These are phyloP conservation scores for Drosophila nigrodunni DNA, from an alignment of 1,140 invertebrate genomes.

Conservation along the genomic window DNA sequence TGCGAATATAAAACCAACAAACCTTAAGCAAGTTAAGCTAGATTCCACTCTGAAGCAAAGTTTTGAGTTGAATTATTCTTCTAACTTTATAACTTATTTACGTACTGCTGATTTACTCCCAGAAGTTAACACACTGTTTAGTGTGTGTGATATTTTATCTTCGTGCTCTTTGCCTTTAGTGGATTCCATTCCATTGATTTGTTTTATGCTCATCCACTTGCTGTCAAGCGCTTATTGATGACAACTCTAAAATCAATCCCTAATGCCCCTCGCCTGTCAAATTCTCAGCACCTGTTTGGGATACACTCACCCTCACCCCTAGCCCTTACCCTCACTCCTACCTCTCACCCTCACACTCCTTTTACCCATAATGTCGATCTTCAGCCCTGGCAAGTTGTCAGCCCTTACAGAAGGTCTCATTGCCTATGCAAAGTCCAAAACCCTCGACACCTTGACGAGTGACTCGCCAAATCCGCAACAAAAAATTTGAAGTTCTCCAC, in stretches of 20 bases:
- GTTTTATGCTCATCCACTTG: constrained; percentile 58
- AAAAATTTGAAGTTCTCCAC: neutral
- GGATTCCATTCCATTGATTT: constrained; percentile 52
- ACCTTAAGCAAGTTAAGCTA: too few relatives aligned
- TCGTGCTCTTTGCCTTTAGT: constrained; percentile 16
- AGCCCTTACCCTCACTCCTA: neutral
- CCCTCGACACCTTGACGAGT: constrained; percentile 35
- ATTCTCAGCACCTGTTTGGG: constrained; percentile 62
- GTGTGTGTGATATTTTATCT: constrained; percentile 5
- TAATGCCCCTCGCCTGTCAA: constrained; percentile 22
- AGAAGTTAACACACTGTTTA: constrained; percentile 5
- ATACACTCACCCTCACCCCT: too few relatives aligned
- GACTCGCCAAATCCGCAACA: constrained; percentile 27
- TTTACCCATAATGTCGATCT: neutral
- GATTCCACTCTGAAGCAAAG: too few relatives aligned
- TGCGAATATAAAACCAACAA: too few relatives aligned
- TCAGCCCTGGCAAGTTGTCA: constrained; percentile 12
- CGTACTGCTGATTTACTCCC: neutral
- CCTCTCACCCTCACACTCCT: too few relatives aligned
- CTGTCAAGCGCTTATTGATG: constrained; percentile 76
- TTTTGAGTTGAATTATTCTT: too few relatives aligned
- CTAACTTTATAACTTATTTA: neutral
- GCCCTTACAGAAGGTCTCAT: constrained; percentile 7
- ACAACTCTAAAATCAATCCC: constrained; percentile 49
- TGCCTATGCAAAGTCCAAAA: constrained; percentile 30